Conservation (phyloP, 2,797 vertebrate genomes). For the Ciconia nigra region DNA sequence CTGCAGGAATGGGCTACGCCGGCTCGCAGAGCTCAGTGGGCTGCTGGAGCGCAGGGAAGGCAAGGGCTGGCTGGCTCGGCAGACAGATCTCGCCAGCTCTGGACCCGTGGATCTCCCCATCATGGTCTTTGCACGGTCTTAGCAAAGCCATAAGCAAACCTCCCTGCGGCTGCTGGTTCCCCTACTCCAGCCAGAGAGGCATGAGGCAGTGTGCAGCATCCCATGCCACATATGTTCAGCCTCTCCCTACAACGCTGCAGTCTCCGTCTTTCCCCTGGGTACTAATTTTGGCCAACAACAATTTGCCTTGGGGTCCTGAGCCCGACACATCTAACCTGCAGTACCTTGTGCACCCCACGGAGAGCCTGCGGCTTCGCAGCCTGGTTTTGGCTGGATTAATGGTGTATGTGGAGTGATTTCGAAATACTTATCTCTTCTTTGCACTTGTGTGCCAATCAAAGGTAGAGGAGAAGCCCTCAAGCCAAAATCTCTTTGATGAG, state of each 20-base stretch:
- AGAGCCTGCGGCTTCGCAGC: background rate
- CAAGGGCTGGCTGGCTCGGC: background rate
- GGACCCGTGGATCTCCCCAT: background rate
- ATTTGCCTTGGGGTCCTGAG: background rate
- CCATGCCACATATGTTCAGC: background rate
- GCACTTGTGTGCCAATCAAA: background rate
- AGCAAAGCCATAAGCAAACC: background rate
- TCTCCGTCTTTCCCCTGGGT: background rate
- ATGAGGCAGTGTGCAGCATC: rapidly evolving
- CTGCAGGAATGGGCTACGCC: conserved; percentile 10
- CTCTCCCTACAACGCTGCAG: rapidly evolving
- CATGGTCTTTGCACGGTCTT: background rate
- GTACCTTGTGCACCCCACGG: background rate
- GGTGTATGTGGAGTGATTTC: background rate
- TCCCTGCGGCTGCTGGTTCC: background rate
- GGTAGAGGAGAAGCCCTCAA: conserved; percentile 20
- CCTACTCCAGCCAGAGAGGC: background rate
- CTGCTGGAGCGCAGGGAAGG: background rate
- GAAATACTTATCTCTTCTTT: background rate
- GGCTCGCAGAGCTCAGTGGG: background rate
- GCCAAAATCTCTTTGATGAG: conserved; percentile 18
- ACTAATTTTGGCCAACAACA: background rate
- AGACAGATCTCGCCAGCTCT: background rate
- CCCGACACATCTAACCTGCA: background rate
- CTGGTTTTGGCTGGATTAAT: background rate